phyloP scores from a whole-genome alignment of 2,113 vertebrate species.

The Planiliza haematocheilus region DNA sequence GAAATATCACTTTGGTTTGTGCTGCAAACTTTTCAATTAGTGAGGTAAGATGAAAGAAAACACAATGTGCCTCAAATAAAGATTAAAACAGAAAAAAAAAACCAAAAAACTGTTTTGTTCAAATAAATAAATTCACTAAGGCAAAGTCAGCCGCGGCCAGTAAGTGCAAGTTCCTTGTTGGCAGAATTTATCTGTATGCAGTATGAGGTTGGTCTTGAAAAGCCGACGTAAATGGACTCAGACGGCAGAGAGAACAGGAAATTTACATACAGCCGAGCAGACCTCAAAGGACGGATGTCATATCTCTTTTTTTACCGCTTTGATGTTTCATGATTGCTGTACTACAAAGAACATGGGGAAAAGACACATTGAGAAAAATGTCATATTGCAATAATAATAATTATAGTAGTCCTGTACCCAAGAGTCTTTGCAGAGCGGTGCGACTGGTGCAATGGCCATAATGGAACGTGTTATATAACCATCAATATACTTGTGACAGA shows the following conservation, averaged over 20 bases:
- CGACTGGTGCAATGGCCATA: background rate
- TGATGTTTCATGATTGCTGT: slow-evolving; percentile 40
- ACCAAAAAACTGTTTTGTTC: no score
- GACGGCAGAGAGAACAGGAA: slow-evolving; percentile 17
- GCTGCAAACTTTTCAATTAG: no score
- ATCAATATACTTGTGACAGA: no score
- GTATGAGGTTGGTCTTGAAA: slow-evolving; percentile 5
- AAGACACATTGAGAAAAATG: background rate
- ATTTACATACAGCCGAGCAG: slow-evolving; percentile 18
- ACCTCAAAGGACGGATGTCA: slow-evolving; percentile 34
- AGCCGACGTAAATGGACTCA: background rate
- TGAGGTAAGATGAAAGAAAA: no score
- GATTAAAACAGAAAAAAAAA: no score
- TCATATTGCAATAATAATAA: background rate
- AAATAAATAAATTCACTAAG: no score
- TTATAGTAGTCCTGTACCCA: background rate
- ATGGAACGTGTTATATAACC: background rate
- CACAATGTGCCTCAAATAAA: no score
- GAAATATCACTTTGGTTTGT: no score
- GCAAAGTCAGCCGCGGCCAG: no score
- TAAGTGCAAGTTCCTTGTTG: no score
- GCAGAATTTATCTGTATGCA: background rate
- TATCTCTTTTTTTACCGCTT: slow-evolving; percentile 18
- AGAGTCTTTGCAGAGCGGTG: background rate
- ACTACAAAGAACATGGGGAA: slow-evolving; percentile 6